Conservation (phyloP, 2,113 vertebrate species). For the Hippocampus zosterae region DNA sequence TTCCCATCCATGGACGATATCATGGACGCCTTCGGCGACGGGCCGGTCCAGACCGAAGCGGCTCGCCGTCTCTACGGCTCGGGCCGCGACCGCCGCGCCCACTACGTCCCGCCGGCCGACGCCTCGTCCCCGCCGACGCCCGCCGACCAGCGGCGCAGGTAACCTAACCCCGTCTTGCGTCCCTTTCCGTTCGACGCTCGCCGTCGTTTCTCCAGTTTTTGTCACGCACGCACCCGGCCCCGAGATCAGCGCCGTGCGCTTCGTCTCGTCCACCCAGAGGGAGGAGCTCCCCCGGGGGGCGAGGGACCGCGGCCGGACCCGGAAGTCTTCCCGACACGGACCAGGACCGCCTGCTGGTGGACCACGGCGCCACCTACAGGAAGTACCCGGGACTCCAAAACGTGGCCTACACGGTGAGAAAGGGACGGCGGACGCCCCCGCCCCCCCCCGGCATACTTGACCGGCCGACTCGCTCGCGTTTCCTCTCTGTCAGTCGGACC, state of each 20-base stretch:
- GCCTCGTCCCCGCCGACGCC: conserved; percentile 78
- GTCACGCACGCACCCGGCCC: no score
- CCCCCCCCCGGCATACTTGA: no score
- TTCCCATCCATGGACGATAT: conserved; percentile 95
- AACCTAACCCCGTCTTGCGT: not conserved
- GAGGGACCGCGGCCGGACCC: conserved; percentile 81
- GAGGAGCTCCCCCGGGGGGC: conserved; percentile 85
- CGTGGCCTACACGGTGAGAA: conserved; percentile 88
- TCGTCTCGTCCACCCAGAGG: conserved; percentile 67
- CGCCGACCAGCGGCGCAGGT: not conserved
- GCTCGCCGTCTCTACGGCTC: conserved; percentile 88
- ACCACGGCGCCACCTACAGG: conserved; percentile 90
- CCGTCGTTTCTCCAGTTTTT: not conserved
- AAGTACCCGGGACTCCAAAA: conserved; percentile 94
- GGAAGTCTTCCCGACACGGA: conserved; percentile 84
- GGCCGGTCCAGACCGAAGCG: conserved; percentile 81
- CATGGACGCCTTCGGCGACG: conserved; percentile 80
- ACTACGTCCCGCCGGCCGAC: conserved; percentile 88
- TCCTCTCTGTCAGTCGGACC: conserved; percentile 78
- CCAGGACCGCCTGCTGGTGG: conserved; percentile 78
- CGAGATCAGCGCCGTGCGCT: not conserved
- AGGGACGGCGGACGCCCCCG: no score
- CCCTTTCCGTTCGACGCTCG: no score
- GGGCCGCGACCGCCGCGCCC: conserved; percentile 81
- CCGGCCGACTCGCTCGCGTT: no score